These are phyloP conservation scores for Rhagoletis pomonella DNA, from an alignment of 1,140 invertebrate species.

Conservation along the genomic window DNA sequence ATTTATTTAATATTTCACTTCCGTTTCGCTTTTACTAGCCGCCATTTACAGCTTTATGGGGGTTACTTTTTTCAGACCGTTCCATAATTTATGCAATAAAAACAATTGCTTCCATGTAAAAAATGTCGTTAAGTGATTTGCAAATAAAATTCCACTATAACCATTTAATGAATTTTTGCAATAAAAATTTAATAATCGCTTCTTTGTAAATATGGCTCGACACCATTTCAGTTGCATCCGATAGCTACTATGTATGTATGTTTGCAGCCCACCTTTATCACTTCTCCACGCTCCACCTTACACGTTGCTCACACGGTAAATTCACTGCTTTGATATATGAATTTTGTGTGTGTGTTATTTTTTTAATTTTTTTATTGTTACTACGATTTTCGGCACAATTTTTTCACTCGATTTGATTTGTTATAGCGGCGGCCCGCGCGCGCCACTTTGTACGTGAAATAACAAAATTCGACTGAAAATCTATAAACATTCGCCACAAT, in stretches of 20 bases:
- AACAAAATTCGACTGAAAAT: constrained; percentile 73
- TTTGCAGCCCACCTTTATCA: background rate
- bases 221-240: background rate
- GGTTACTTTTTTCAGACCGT: background rate
- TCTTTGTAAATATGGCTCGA: background rate
- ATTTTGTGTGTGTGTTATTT: background rate
- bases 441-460: constrained; percentile 71
- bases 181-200: background rate
- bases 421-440: constrained; percentile 57
- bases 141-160: background rate
- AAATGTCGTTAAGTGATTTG: background rate
- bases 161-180: background rate
- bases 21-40: background rate
- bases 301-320: background rate
- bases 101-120: background rate
- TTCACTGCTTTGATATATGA: background rate
- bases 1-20: constrained; percentile 44
- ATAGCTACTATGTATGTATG: background rate
- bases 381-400: constrained; percentile 40
- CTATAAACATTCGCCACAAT: constrained; percentile 67
- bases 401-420: constrained; percentile 29
- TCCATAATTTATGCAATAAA: background rate
- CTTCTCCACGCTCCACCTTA: background rate
- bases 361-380: background rate
- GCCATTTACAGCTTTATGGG: background rate